phyloP scores from a whole-genome alignment of 2,888 invertebrate species.

The Andrena bicolor region DNA sequence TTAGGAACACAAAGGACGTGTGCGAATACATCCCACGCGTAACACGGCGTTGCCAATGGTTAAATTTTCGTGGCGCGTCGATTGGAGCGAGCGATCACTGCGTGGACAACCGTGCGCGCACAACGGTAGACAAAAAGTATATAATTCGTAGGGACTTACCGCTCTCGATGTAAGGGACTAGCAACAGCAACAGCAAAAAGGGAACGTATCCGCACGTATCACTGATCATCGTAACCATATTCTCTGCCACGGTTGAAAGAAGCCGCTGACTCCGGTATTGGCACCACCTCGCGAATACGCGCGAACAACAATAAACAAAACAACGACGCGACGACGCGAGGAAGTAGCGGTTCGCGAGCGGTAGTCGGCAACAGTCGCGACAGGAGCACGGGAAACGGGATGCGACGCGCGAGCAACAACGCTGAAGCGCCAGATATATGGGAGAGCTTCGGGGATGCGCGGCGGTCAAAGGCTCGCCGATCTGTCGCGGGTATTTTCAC shows the following conservation, averaged over 20 bases:
- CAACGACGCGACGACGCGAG: conserved; percentile 59
- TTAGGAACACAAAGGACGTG: background rate
- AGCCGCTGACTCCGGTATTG: conserved; percentile 55
- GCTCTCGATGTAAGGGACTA: conserved; percentile 90
- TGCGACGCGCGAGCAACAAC: conserved; percentile 7
- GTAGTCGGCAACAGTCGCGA: conserved; percentile 21
- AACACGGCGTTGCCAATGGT: conserved; percentile 2
- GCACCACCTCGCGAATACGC: conserved; percentile 67
- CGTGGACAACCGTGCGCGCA: background rate
- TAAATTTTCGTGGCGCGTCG: background rate
- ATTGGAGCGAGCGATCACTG: background rate
- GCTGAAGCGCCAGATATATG: conserved; percentile 2
- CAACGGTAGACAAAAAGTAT: too few species aligned
- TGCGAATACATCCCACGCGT: background rate
- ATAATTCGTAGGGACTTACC: conserved; percentile 86
- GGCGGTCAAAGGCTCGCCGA: conserved; percentile 32
- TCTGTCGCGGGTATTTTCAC: conserved; percentile 39
- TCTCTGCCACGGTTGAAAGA: conserved; percentile 57
- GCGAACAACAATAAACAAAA: conserved; percentile 64
- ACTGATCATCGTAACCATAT: conserved; percentile 83
- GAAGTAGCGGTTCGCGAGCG: conserved; percentile 29
- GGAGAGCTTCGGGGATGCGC: background rate
- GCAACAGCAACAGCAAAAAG: conserved; percentile 89
- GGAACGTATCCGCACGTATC: conserved; percentile 87
- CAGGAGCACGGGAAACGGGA: conserved; percentile 22